These are phyloP conservation scores for Epirrhoe tristata DNA, from an alignment of 2,888 invertebrate genomes.

Conservation along the genomic window DNA sequence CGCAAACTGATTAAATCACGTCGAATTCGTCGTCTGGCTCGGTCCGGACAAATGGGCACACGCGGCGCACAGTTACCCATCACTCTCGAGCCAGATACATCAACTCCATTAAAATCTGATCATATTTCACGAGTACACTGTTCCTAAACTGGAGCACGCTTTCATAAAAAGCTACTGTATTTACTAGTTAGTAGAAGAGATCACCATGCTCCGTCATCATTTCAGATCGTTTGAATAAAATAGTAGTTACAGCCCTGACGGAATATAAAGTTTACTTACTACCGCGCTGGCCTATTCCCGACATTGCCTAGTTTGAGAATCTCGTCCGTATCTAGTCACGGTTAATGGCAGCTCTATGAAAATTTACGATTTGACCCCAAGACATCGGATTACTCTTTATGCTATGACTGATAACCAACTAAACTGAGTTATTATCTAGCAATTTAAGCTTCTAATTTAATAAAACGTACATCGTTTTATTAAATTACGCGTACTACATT, in stretches of 20 bases:
- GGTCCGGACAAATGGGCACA: slow-evolving; percentile 70
- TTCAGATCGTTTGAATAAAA: slow-evolving; percentile 37
- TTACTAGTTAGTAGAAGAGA: slow-evolving; percentile 26
- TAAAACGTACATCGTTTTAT: slow-evolving; percentile 48
- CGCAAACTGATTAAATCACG: slow-evolving; percentile 82
- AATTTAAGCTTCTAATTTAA: slow-evolving; percentile 57
- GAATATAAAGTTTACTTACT: slow-evolving; percentile 32
- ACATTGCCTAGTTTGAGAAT: slow-evolving; percentile 39
- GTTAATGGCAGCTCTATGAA: slow-evolving; percentile 46
- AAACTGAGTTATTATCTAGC: slow-evolving; percentile 53
- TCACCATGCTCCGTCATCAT: slow-evolving; percentile 32
- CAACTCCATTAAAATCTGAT: slow-evolving; percentile 58
- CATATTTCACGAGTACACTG: slow-evolving; percentile 53
- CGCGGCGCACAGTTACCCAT: slow-evolving; percentile 71
- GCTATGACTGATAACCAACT: slow-evolving; percentile 54
- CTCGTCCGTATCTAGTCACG: slow-evolving; percentile 45
- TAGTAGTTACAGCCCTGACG: slow-evolving; percentile 27
- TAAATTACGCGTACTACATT: slow-evolving; percentile 48
- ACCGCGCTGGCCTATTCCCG: slow-evolving; percentile 28
- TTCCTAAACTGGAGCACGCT: slow-evolving; percentile 31
- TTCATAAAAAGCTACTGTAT: slow-evolving; percentile 28
- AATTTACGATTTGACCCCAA: slow-evolving; percentile 55
- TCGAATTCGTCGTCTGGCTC: slow-evolving; percentile 68
- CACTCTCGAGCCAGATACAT: slow-evolving; percentile 73
- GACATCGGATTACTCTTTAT: slow-evolving; percentile 53